Conservation (phyloP, 1,140 invertebrate species). For the Samia ricini region DNA sequence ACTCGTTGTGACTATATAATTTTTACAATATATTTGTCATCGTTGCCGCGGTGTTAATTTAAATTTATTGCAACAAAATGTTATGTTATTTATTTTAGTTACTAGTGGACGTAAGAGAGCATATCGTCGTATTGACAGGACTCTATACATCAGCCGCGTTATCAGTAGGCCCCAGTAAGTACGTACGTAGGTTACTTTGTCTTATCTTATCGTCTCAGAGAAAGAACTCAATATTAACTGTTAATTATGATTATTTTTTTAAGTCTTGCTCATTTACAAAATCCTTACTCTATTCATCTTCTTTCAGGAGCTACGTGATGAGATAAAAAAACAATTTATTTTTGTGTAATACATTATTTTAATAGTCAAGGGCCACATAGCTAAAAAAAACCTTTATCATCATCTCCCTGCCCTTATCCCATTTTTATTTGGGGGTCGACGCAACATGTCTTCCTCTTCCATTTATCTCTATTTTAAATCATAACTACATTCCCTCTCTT, state of each 20-base stretch:
- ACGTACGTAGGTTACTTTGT: conserved; percentile 55
- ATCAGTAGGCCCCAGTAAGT: conserved; percentile 54
- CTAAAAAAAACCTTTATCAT: neutral
- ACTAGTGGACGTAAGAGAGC: conserved; percentile 46
- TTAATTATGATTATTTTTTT: conserved; percentile 31
- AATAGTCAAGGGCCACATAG: neutral
- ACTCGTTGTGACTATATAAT: conserved; percentile 19
- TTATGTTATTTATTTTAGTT: conserved; percentile 23
- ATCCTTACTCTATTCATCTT: neutral
- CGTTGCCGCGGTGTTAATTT: conserved; percentile 3
- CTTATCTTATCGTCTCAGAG: conserved; percentile 65
- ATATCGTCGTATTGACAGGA: conserved; percentile 63
- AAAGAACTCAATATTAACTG: conserved; percentile 32
- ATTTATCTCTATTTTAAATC: no score
- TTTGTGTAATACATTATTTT: neutral
- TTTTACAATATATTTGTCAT: conserved; percentile 21
- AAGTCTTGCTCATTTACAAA: conserved; percentile 3
- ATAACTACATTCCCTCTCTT: no score
- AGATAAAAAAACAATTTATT: neutral
- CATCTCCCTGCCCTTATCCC: no score
- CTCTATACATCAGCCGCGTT: conserved; percentile 53
- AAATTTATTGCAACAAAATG: conserved; percentile 18
- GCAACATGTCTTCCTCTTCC: no score
- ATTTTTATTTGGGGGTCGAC: no score
- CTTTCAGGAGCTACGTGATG: neutral